A percentile compares a stretch with the other conserved stretches of the same genome.
Conservation (phyloP, 2,797 vertebrate genomes). For the Eulemur mongoz region DNA sequence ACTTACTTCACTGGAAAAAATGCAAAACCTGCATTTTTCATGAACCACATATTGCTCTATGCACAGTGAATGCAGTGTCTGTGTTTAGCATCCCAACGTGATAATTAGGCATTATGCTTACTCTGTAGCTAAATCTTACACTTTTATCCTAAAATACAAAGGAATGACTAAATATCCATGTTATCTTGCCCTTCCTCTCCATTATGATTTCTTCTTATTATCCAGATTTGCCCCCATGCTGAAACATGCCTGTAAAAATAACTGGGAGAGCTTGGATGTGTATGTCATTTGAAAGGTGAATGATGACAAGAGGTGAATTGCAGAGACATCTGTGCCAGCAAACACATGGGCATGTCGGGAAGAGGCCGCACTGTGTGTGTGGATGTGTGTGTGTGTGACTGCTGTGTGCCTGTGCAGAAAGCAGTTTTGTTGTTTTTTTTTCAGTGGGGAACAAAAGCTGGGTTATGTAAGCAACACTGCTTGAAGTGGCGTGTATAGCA, state of each 20-base stretch:
- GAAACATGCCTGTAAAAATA: conserved; percentile 21
- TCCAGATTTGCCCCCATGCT: neutral
- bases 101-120: conserved; percentile 65
- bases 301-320: neutral
- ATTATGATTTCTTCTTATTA: neutral
- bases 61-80: conserved; percentile 54
- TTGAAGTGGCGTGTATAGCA: conserved; percentile 45
- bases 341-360: neutral
- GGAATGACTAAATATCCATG: conserved; percentile 15
- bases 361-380: neutral
- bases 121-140: conserved; percentile 45
- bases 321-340: neutral
- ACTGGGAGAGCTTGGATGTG: neutral
- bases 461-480: conserved; percentile 72
- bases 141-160: conserved; percentile 56
- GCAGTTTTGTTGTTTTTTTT: conserved; percentile 56
- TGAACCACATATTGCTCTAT: conserved; percentile 20
- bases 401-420: conserved; percentile 1
- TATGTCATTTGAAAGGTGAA: conserved; percentile 21
- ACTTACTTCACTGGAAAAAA: conserved; percentile 64
- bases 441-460: conserved; percentile 66
- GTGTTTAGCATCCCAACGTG: conserved; percentile 71
- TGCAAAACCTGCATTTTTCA: conserved; percentile 71
- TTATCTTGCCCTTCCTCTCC: neutral
- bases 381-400: neutral